These are phyloP conservation scores for Thaumetopoea pityocampa DNA, from an alignment of 1,140 invertebrate genomes.

Conservation along the genomic window DNA sequence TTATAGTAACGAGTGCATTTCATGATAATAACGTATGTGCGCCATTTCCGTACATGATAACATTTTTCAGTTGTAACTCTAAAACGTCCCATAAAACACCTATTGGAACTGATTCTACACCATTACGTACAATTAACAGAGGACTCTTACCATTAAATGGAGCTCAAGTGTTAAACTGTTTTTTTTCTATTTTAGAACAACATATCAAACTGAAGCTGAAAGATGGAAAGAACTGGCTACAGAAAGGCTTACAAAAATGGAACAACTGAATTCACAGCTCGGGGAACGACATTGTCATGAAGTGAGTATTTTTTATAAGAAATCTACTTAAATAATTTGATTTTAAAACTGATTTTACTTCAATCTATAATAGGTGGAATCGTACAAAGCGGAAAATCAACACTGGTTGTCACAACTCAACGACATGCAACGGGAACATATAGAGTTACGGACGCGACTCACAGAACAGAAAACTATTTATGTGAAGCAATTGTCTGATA, in stretches of 20 bases:
- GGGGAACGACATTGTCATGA: conserved; percentile 64
- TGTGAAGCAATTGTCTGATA: conserved; percentile 58
- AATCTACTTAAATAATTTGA: not conserved
- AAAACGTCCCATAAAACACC: too few species aligned
- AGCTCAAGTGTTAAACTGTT: conserved; percentile 4
- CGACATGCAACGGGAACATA: conserved; percentile 52
- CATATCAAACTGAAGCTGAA: conserved; percentile 53
- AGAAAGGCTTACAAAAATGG: conserved; percentile 67
- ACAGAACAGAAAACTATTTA: conserved; percentile 56
- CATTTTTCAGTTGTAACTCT: too few species aligned
- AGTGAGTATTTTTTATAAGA: conserved; percentile 25
- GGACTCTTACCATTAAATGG: too few species aligned
- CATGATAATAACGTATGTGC: conserved; percentile 7
- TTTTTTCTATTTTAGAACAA: conserved; percentile 35
- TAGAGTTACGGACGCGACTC: conserved; percentile 49
- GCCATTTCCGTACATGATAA: too few species aligned
- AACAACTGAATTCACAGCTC: conserved; percentile 58
- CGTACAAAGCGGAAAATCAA: conserved; percentile 65
- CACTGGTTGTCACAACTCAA: conserved; percentile 65
- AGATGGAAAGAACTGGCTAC: conserved; percentile 66
- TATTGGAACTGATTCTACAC: too few species aligned
- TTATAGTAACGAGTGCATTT: not conserved
- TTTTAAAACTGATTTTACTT: not conserved
- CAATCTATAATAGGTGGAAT: conserved; percentile 45
- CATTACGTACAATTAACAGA: too few species aligned